Base-by-base conservation (phyloP, 2,888 invertebrate species). In the Rhingia rostrata region DNA sequence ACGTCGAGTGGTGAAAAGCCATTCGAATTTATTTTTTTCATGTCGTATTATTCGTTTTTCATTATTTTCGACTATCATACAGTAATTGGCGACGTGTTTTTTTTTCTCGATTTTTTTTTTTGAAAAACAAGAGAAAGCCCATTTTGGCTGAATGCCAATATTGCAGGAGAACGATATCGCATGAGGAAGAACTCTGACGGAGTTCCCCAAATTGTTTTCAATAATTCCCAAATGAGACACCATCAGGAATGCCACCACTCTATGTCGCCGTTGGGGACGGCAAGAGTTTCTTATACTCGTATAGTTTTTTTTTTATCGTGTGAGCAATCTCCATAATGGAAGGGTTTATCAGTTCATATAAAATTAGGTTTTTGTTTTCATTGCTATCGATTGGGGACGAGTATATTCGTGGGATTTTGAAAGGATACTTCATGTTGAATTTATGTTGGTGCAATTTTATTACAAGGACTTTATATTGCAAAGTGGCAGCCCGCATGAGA, bases 61-160 rank as follows among this genome's bases (percentile, higher is more conserved):
- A 54, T 56, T 72, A 14, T 72, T 67, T 82, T 61, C 49, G n/a
- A 49, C 30, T 54, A 54, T 78, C 79, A 37, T 69, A 66, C 53
- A 74, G 69, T 80, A 74, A 80, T 74, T 70, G 80, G 35, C 75
- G 66, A 56, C 69, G 51, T 22, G 64, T 66, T 74, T 37, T 54
- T 7, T 22, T 22, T n/a, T 12, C 2, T 4, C 60, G 70, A 64
- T 47, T 6, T 41, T 35, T 22, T 7, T 47, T 6, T 41, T 22
- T 22, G 6, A 10, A 54, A 61, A 9, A 32, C 22, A 7, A 22
- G 30, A 22, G 41, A 41, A 22, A 12, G 33, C 54, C n/a, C 33
- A 49, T 56, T 41, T 39, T 84, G 84, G 78, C 74, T 37, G 45
- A 70, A 35, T 72, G 84, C 80, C 84, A 85, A 85, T 61, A 61